Evolutionary conservation across 1,140 invertebrate species (phyloP), one percentile per base, ranked within the genome.

Genomic region (Battus philenor): DNA sequence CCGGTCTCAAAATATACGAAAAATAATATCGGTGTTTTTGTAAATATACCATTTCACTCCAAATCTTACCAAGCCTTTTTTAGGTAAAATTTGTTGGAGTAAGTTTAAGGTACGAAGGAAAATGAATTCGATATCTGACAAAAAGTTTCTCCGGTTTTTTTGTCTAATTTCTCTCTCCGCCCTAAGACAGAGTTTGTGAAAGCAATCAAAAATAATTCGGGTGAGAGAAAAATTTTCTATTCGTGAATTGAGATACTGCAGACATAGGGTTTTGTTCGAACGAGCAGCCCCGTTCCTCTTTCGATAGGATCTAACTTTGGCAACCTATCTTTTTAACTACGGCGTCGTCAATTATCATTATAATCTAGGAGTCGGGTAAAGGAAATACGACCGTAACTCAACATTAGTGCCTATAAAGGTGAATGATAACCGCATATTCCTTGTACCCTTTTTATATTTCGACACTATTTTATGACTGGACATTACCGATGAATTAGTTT

Each of bases 401-500:
- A 69, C 68, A 69, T 75, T 75, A 78, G 62, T 71, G 69, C 49
- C 69, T 65, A 78, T 75, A 78, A 78, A 75, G 63, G 68, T 73
- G 69, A 75, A 50, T 61, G 63, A 78, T 78, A 71, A 62, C 70
- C 64, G 48, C 43, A 50, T 64, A 68, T 67, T 54, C 54, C 45
- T 16, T 30, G 12, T 16, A 29, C 38, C 38, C 24, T 41, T 41
- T 41, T 15, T 41, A 41, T 41, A 27, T 27, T 29, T 26, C 9
- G 22, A 39, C 36, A 17, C 38, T 41, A 41, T 29, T 41, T 36
- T 41, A 41, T 41, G 17, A 26, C 20, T 24, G 2, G 36, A 27
- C 26, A 41, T 41, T 27, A 29, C 16, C 24, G 6, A 29, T 6
- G 13, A 29, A 16, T 29, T 41, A 41, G 26, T 17, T 41, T 29